A percentile compares a stretch with the other conserved stretches of the same genome.
Evolutionary conservation across 1,140 invertebrate species (phyloP).

Genomic region (Drosophila grimshawi): DNA sequence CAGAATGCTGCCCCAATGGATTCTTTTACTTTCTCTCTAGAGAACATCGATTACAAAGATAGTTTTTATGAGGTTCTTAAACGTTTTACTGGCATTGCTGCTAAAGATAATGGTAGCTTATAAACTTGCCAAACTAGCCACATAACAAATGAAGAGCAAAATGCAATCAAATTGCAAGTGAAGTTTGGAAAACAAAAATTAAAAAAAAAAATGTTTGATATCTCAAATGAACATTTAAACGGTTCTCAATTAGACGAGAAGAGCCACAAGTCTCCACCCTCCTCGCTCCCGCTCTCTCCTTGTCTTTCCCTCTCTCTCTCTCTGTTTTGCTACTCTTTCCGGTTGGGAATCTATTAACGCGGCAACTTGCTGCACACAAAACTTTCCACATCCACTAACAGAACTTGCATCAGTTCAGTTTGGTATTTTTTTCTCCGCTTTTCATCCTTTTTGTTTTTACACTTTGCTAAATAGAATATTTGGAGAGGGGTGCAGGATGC

Average conservation of each 20-base stretch:
- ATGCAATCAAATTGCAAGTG: not conserved
- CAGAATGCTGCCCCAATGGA: no score
- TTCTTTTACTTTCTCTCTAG: no score
- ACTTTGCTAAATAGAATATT: not conserved
- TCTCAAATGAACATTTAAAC: conserved; percentile 13
- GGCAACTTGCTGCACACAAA: not conserved
- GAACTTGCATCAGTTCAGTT: not conserved
- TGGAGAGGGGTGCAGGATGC: not conserved
- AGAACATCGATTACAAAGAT: no score
- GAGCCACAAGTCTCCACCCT: not conserved
- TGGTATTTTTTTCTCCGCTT: not conserved
- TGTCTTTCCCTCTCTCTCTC: no score
- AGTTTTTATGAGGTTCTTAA: not conserved
- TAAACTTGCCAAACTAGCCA: not conserved
- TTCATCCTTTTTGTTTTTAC: not conserved
- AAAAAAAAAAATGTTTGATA: not conserved
- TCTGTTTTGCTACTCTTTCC: not conserved
- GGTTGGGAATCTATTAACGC: conserved; percentile 15
- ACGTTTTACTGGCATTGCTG: not conserved
- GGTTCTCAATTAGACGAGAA: conserved; percentile 21
- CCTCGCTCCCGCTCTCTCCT: not conserved
- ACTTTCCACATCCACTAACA: not conserved
- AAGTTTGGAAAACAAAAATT: not conserved
- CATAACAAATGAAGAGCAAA: not conserved
- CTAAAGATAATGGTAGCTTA: not conserved